Base-by-base conservation (phyloP, 1,140 invertebrate species). In the Zaprionus ghesquierei region DNA sequence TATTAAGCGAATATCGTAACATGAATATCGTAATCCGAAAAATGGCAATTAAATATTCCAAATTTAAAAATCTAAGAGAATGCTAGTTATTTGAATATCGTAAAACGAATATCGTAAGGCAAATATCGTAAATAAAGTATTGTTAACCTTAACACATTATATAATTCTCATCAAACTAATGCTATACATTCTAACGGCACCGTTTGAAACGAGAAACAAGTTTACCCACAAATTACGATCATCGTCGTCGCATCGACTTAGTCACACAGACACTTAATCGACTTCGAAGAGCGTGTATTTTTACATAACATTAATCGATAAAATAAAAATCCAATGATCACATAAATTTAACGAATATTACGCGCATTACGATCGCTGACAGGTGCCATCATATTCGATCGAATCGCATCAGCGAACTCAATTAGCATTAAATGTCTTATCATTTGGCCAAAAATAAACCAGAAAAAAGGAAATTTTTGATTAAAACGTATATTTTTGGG, bases 341-440 rank as follows among this genome's bases (percentile, higher is more conserved):
- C 49, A 65, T 68, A 76, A 69, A 69, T 82, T 35, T 55, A 31
- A 44, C 29, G 63, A 69, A 76, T 70, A 71, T 87, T 79, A 78
- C 69, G 56, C 44, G 22, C 29, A 41, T 75, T 44, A 77, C 56
- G 60, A 51, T 49, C 75, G 79, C 64, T 87, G 81, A 86, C 82
- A 87, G 79, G 60, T 89, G 82, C 71, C 79, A 73, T 86, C 75
- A 86, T 82, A 87, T 82, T 79, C 66, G 63, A 71, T 69, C 46
- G 25, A 3, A 72, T 51, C 23, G 46, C 33, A 85, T 80, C 81
- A 29, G 68, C 74, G 75, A 75, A 54, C 59, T 86, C 75, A 85
- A 86, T 87, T 76, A 86, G 46, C 82, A 79, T 87, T 64, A 76
- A 79, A 35, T 18, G 41, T 31, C 50, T 73, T 73, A 73, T 55